Conservation (phyloP, 1,140 invertebrate genomes). For the Plodia interpunctella region DNA sequence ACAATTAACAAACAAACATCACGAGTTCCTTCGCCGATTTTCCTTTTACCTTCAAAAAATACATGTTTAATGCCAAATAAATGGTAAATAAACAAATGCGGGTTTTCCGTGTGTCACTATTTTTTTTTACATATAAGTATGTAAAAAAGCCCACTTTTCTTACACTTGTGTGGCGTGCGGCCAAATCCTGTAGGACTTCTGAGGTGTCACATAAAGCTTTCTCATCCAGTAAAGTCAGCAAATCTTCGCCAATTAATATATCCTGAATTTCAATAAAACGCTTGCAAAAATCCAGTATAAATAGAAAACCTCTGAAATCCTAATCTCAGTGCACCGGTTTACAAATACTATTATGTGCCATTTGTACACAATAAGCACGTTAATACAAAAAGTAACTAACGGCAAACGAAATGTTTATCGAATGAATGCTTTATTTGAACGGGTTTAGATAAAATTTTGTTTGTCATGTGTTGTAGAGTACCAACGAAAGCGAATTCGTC, state of each 20-base stretch:
- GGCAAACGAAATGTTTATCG: neutral
- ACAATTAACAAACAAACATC: no score
- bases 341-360: constrained; percentile 10
- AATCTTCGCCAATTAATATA: neutral
- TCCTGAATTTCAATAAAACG: no score
- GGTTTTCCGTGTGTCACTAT: no score
- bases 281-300: neutral
- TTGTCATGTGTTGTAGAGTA: constrained; percentile 4
- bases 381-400: neutral
- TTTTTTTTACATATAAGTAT: no score
- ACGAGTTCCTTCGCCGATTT: no score
- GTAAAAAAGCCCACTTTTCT: no score
- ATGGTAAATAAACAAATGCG: no score
- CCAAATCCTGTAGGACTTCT: no score
- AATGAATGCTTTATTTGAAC: neutral
- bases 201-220: no score
- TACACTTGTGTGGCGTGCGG: no score
- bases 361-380: constrained; percentile 11
- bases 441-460: neutral
- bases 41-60: no score
- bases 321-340: constrained; percentile 28
- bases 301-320: constrained; percentile 27
- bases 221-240: neutral
- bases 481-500: constrained; percentile 63
- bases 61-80: no score